Conservation (phyloP, 2,888 invertebrate species). For the Myathropa florea region DNA sequence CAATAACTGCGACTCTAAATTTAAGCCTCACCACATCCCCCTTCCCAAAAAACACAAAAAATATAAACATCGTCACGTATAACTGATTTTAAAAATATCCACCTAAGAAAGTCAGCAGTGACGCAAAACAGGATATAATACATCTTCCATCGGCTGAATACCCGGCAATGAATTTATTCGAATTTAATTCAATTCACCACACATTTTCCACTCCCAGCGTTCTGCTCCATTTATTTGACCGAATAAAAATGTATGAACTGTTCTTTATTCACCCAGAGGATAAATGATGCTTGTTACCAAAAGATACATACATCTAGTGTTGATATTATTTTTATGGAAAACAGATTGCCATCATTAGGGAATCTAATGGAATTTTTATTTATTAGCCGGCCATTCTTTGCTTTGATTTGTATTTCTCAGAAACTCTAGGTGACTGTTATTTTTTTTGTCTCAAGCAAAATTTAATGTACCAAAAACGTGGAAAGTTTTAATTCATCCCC, state of each 20-base stretch:
- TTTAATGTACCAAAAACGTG: not conserved
- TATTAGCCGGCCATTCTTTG: constrained; percentile 24
- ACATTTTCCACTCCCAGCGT: not conserved
- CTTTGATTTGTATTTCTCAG: not conserved
- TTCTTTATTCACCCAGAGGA: constrained; percentile 28
- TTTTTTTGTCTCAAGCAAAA: not conserved
- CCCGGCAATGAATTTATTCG: constrained; percentile 19
- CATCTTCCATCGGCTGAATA: constrained; percentile 13
- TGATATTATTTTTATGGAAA: constrained; percentile 63
- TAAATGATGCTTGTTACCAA: constrained; percentile 30
- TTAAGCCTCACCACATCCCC: no score
- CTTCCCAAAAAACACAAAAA: no score
- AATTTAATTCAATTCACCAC: constrained; percentile 50
- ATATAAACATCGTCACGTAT: no score
- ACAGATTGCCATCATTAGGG: constrained; percentile 40
- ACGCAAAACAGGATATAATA: not conserved
- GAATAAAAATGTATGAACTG: constrained; percentile 38
- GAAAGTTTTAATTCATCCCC: not conserved
- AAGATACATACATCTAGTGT: not conserved
- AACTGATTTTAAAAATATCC: not conserved
- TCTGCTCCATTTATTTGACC: constrained; percentile 42
- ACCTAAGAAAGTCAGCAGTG: not conserved
- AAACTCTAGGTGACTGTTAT: not conserved
- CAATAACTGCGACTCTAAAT: no score
- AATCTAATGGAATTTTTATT: constrained; percentile 67